phyloP scores from a whole-genome alignment of 2,797 vertebrate genomes.

The Brachymystax lenok region DNA sequence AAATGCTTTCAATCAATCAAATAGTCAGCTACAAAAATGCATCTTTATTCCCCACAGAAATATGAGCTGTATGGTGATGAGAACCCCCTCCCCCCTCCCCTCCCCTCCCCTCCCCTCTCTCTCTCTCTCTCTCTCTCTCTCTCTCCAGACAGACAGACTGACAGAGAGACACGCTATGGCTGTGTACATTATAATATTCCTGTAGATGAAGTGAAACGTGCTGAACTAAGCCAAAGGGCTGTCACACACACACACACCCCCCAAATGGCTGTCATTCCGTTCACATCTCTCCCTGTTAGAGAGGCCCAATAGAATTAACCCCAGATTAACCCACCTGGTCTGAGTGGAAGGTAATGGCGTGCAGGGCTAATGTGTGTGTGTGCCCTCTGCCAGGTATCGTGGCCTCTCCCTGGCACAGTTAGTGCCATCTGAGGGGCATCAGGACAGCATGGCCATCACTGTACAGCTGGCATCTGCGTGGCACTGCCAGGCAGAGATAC shows the following conservation, averaged over 20 bases:
- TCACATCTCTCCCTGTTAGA: constrained; percentile 53
- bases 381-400: constrained; percentile 69
- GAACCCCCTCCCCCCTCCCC: constrained; percentile 27
- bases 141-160: no score
- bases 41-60: constrained; percentile 41
- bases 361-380: constrained; percentile 58
- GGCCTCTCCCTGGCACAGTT: constrained; percentile 62
- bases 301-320: constrained; percentile 71
- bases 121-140: no score
- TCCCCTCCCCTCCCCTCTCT: background rate
- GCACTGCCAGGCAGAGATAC: constrained; percentile 54
- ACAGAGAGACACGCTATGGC: background rate
- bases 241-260: no score
- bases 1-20: constrained; percentile 33
- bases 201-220: background rate
- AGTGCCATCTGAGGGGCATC: constrained; percentile 60
- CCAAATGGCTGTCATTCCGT: constrained; percentile 56
- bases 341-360: constrained; percentile 69
- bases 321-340: constrained; percentile 72
- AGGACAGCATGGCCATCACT: constrained; percentile 48
- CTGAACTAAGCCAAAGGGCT: background rate
- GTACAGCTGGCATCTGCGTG: constrained; percentile 11
- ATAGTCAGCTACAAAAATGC: constrained; percentile 35
- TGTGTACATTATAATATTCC: background rate
- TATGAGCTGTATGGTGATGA: constrained; percentile 41